phyloP scores from a whole-genome alignment of 2,797 vertebrate genomes.

The Liparis tanakae region DNA sequence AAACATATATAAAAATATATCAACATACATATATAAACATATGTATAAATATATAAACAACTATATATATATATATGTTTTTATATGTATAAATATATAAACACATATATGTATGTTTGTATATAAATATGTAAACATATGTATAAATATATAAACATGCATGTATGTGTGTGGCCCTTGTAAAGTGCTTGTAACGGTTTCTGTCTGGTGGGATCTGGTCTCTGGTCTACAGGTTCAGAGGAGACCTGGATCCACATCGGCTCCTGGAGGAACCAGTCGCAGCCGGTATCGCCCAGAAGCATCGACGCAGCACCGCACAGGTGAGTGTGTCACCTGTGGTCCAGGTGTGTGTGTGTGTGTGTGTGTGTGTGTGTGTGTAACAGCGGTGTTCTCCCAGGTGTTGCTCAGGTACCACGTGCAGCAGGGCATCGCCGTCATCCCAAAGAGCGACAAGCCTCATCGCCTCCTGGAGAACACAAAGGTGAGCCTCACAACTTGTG shows the following conservation, averaged over 20 bases:
- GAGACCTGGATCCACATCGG: constrained; percentile 71
- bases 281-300: constrained; percentile 70
- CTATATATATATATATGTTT: no score
- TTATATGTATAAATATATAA: no score
- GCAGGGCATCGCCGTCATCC: constrained; percentile 81
- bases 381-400: constrained; percentile 62
- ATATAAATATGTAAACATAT: no score
- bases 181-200: neutral
- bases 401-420: constrained; percentile 82
- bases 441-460: constrained; percentile 81
- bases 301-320: constrained; percentile 78
- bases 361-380: constrained; percentile 1
- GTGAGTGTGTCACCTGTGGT: constrained; percentile 48
- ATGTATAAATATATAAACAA: no score
- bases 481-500: constrained; percentile 57
- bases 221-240: constrained; percentile 53
- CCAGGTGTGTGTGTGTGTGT: neutral
- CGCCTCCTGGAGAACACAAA: constrained; percentile 86
- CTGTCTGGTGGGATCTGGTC: neutral
- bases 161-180: neutral
- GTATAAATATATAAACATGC: no score
- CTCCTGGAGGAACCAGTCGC: constrained; percentile 79
- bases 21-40: no score
- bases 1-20: no score
- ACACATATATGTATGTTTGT: no score